phyloP scores from a whole-genome alignment of 2,888 invertebrate genomes.

The Anthophora plumipes region DNA sequence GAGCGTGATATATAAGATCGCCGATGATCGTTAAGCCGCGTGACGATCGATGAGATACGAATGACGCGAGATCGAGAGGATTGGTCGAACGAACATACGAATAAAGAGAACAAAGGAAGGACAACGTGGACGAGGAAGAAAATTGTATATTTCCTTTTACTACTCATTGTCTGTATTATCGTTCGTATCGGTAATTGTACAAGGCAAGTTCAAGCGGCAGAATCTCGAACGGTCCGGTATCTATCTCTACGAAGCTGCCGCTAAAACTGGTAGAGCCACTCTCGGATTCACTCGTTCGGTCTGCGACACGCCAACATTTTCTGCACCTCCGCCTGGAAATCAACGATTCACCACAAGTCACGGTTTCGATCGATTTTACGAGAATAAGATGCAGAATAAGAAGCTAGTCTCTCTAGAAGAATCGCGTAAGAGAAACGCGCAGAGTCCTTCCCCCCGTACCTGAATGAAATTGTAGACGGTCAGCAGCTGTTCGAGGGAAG shows the following conservation, averaged over 20 bases:
- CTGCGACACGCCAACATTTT: constrained; percentile 74
- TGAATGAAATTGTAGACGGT: constrained; percentile 74
- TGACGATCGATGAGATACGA: background rate
- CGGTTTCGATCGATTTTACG: background rate
- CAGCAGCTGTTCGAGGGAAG: constrained; percentile 72
- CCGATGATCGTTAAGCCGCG: background rate
- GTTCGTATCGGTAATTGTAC: constrained; percentile 49
- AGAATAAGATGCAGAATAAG: too few species aligned
- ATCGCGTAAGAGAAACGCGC: background rate
- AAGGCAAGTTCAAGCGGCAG: constrained; percentile 20
- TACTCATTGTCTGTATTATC: constrained; percentile 54
- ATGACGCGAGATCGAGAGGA: background rate
- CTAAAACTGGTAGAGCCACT: background rate
- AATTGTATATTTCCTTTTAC: constrained; percentile 34
- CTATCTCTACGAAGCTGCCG: constrained; percentile 9
- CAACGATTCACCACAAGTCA: background rate
- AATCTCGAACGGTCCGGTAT: background rate
- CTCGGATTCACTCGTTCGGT: constrained; percentile 59
- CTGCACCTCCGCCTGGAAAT: constrained; percentile 74
- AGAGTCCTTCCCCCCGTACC: constrained; percentile 58
- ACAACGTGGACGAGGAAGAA: constrained; percentile 12
- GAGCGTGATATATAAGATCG: background rate
- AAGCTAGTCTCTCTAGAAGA: too few species aligned
- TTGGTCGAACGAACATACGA: background rate
- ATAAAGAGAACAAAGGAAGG: constrained; percentile 2